Base-by-base conservation (phyloP, 2,797 vertebrate species). In the Acanthopagrus latus region DNA sequence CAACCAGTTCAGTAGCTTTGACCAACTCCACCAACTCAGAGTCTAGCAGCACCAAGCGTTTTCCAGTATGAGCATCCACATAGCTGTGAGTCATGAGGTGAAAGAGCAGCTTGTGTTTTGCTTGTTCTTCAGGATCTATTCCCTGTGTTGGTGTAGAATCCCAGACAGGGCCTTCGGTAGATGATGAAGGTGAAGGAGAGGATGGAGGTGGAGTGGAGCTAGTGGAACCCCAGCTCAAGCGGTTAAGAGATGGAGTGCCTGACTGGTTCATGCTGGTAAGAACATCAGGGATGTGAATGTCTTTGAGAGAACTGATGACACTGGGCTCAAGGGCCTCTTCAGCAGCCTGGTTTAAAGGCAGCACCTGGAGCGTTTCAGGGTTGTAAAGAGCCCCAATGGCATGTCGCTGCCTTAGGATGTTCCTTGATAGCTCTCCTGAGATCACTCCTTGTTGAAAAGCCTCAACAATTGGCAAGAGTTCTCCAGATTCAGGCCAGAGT, bases 401-500 rank as follows among this genome's bases (percentile, higher is more conserved):
- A 60, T 95, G 95, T 47, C 97, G 95, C 69, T 95, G 94, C 73
- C 82, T 93, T 54, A 99, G 89, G 64, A 95, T 94, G 75, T 93
- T 94, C 54, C 89, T 86, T 63, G 95, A 93, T 56, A 98, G 20
- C 43, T 97, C 97, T 7, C 90, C 91, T 71, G 97, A 96, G 65
- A 99, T 91, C 21, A 95, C 55, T 21, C 96, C 96, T 86, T 98
- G 96, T 78, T 97, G 96, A 76, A 98, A 60, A 64, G 96, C 97
- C 80, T 96, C 96, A 43, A 88, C 91, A 43, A 96, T 89, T 0
- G 96, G 89, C 23, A 97, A 43, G 8, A 97, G 76, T 86, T 99
- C 96, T 64, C 97, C 98, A 0, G 96, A 97, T 87, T 99, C 96
- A 5, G 97, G 97, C 96, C 94, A 95, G 8, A 99, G 89, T n/a